These are phyloP conservation scores for Drosophila ananassae DNA, from an alignment of 1,140 invertebrate genomes.

Conservation along the genomic window DNA sequence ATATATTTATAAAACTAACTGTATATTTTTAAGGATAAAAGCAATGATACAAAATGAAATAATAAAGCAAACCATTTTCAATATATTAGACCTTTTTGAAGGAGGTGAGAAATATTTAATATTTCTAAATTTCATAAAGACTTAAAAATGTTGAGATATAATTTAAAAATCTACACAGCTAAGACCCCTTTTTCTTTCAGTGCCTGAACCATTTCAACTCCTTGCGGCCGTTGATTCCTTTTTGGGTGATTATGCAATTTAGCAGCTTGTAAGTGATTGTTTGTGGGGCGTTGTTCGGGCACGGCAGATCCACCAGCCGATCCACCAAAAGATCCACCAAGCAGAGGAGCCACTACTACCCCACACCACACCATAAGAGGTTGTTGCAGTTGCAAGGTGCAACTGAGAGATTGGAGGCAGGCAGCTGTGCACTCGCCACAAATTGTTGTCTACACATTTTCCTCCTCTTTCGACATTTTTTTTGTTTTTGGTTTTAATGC, in stretches of 20 bases:
- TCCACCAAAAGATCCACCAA: conserved; percentile 11
- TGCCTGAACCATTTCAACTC: conserved; percentile 26
- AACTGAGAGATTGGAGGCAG: conserved; percentile 52
- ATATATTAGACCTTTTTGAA: too few relatives aligned
- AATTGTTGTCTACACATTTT: conserved; percentile 75
- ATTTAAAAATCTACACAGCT: too few relatives aligned
- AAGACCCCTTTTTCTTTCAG: neutral
- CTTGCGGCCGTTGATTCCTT: conserved; percentile 67
- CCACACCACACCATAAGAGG: conserved; percentile 13
- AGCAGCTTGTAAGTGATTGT: conserved; percentile 83
- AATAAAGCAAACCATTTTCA: too few relatives aligned
- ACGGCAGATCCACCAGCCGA: conserved; percentile 1
- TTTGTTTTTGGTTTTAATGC: conserved; percentile 31
- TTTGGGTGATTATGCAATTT: conserved; percentile 80
- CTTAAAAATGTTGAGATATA: too few relatives aligned
- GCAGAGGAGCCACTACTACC: neutral
- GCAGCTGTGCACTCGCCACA: conserved; percentile 63
- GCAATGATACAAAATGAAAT: too few relatives aligned
- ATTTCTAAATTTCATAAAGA: neutral
- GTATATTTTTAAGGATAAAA: too few relatives aligned
- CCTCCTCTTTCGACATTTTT: conserved; percentile 47
- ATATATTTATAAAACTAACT: too few relatives aligned
- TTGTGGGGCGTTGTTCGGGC: conserved; percentile 72
- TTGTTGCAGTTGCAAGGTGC: conserved; percentile 66
- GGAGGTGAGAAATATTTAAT: neutral